Evolutionary conservation across 2,888 invertebrate genomes (phyloP), one percentile per base, ranked within the genome.

Genomic region (Calephelis perditalis): DNA sequence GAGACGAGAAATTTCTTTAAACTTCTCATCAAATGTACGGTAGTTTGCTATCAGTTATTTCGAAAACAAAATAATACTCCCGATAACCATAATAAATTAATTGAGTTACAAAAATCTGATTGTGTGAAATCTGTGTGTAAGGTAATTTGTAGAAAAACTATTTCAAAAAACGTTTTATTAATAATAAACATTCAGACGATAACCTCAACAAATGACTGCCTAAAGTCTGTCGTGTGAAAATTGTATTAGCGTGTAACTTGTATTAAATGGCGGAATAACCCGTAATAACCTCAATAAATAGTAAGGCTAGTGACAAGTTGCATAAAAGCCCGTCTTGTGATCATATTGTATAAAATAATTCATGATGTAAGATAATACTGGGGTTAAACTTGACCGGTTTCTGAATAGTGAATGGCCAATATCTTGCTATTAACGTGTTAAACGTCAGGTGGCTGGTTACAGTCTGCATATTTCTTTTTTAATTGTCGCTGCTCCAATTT

Each of bases 311-410:
- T 68, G 68, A 70, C 67, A 68, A 68, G 65, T 67, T 69, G 64
- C 36, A 45, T 52, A 69, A 69, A 65, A 67, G 64, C 70, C 67
- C 64, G 73, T 73, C 70, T 69, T 62, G 65, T 65, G 67, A 70
- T 71, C 72, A 73, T 72, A 72, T 71, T 72, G 72, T 70, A 65
- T 72, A 73, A 73, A 74, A 73, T 70, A 76, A 76, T 78, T 75
- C 74, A 67, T 69, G 75, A 75, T 79, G 81, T 79, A 83, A 84
- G 76, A 74, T 82, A 82, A 81, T 81, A 84, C 77, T 67, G 64
- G 70, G 68, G 74, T 74, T 78, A 75, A 79, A 77, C 73, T 71
- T 65, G 73, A 76, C 77, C 70, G 71, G 78, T 79, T 78, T 76
- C 72, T 68, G 73, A 74, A 72, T 72, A 69, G 70, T 68, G 73